Conservation (phyloP, 2,113 vertebrate species). For the Chinchilla lanigera region DNA sequence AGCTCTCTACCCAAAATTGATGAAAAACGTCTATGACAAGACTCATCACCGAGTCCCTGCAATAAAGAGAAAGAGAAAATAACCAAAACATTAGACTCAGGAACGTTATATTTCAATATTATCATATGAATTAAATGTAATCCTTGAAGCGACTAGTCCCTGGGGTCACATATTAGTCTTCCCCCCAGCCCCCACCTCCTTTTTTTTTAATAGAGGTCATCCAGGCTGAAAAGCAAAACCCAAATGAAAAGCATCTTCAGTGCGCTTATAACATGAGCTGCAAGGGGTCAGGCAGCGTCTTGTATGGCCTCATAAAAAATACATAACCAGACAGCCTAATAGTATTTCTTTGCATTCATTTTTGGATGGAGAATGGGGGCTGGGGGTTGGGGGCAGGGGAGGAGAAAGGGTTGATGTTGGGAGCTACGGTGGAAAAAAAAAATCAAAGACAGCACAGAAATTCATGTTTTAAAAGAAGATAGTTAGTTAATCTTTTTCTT, state of each 20-base stretch:
- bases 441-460: constrained; percentile 65
- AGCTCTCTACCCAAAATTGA: constrained; percentile 70
- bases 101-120: constrained; percentile 91
- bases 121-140: constrained; percentile 92
- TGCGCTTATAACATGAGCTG: constrained; percentile 90
- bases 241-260: constrained; percentile 92
- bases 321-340: constrained; percentile 92
- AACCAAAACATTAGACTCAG: constrained; percentile 85
- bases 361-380: constrained; percentile 86
- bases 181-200: constrained; percentile 72
- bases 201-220: constrained; percentile 91
- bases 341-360: constrained; percentile 92
- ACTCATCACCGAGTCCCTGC: constrained; percentile 84
- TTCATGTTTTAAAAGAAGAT: constrained; percentile 74
- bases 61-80: constrained; percentile 86
- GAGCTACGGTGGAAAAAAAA: constrained; percentile 46
- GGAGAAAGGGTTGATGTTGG: constrained; percentile 64
- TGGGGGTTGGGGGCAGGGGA: constrained; percentile 74
- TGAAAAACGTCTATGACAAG: constrained; percentile 72
- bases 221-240: constrained; percentile 91
- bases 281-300: constrained; percentile 90
- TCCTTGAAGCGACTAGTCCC: constrained; percentile 89
- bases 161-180: constrained; percentile 89
- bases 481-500: constrained; percentile 68
- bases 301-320: constrained; percentile 93